Conservation (phyloP, 2,888 invertebrate genomes). For the Salpingus planirostris region DNA sequence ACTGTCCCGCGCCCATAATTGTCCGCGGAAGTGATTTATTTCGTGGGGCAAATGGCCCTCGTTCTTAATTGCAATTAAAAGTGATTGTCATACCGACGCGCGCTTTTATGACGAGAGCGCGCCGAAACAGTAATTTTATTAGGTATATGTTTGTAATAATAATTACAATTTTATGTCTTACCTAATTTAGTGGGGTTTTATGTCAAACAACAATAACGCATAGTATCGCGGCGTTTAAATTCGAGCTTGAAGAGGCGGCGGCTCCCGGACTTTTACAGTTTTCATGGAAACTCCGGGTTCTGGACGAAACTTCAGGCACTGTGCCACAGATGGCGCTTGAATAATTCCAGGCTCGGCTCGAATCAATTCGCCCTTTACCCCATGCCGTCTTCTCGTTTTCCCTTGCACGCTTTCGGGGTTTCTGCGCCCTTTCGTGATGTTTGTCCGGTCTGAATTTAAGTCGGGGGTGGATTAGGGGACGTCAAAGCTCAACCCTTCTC, state of each 20-base stretch:
- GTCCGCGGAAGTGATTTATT: no score
- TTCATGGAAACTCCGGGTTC: conserved; percentile 1
- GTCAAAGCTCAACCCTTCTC: no score
- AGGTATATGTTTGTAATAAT: conserved; percentile 10
- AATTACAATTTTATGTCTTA: conserved; percentile 13
- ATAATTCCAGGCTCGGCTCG: no score
- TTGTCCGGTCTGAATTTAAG: no score
- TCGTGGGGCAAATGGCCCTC: no score
- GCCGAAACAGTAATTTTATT: conserved; percentile 11
- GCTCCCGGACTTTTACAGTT: conserved; percentile 5
- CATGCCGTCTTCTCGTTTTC: no score
- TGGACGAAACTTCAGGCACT: conserved; percentile 1
- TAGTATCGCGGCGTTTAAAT: conserved; percentile 8
- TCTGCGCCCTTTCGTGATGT: no score
- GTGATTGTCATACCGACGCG: conserved; percentile 9
- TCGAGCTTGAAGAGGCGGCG: no score
- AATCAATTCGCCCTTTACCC: no score
- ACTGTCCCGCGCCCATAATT: no score
- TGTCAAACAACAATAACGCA: conserved; percentile 7
- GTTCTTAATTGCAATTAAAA: conserved; percentile 9
- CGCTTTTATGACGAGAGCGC: conserved; percentile 9
- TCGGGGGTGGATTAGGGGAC: no score
- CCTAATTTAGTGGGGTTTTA: conserved; percentile 12
- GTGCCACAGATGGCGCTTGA: conserved; percentile 6
- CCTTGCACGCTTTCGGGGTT: no score